Evolutionary conservation across 2,888 invertebrate genomes (phyloP), one percentile per base, ranked within the genome.

Genomic region (Lottia scabra): DNA sequence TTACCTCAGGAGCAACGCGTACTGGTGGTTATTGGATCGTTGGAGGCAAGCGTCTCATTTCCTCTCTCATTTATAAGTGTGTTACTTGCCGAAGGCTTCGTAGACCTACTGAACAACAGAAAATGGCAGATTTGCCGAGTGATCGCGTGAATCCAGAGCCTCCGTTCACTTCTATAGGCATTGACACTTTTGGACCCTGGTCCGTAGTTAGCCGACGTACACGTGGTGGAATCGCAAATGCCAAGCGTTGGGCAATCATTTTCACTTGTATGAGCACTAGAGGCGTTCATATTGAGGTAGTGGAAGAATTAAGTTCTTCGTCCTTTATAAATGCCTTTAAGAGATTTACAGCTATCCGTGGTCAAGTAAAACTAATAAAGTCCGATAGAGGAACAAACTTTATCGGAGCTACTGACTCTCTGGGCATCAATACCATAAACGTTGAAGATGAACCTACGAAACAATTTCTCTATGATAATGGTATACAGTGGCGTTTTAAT

Each of bases 161-260:
- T 10, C 73, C 76, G 44, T 78, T 77, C 65, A 70, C 73, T 2
- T 63, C 67, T 23, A 70, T 78, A 19, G 78, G 76, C 2, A 45
- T 75, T 15, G 78, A 80, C 67, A 70, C 65, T 0, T 80, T 80
- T 63, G 78, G 77, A 5, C 78, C 78, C 0, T 80, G 75, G 75
- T 23, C 38, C 6, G 71, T 79, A 0, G 68, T 76, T 2, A 26
- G 75, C 3, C 62, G 78, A 27, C 68, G 67, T 38, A 78, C 78
- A 4, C 66, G 77, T 48, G 76, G 77, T 26, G 75, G 79, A 0
- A 48, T 23, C 0, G 72, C 78, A 13, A 38, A 65, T 13, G 56
- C 70, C 13, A 81, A 81, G 48, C 64, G 78, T 10, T 79, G 77
- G 79, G 78, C 75, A 12, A 38, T 71, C 0, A 26, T 79, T 2